These are phyloP conservation scores for Tyto alba DNA, from an alignment of 2,113 vertebrate species.

Conservation along the genomic window DNA sequence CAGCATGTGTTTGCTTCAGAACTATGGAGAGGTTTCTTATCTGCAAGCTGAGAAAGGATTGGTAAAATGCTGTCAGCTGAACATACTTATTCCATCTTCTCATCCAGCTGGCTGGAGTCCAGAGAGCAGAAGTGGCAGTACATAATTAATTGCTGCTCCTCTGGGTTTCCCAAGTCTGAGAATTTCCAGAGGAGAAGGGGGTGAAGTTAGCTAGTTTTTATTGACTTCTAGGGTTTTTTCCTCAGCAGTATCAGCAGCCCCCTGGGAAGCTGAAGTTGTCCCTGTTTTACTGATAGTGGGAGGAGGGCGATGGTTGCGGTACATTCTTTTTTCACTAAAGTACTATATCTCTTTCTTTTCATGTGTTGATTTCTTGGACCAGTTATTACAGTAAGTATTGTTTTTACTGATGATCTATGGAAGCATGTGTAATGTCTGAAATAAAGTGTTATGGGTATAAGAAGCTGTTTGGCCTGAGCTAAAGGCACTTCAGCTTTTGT, in stretches of 20 bases:
- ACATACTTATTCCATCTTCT: slow-evolving; percentile 21
- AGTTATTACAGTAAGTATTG: slow-evolving; percentile 84
- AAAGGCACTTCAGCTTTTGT: not conserved
- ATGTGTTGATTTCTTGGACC: slow-evolving; percentile 66
- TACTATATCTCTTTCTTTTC: slow-evolving; percentile 69
- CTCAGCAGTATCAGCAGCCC: not conserved
- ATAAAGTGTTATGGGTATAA: not conserved
- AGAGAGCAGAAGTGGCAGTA: not conserved
- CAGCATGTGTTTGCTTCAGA: not conserved
- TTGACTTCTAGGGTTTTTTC: not conserved
- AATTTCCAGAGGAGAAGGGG: not conserved
- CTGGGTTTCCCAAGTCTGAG: slow-evolving; percentile 16
- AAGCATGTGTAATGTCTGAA: not conserved
- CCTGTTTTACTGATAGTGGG: not conserved
- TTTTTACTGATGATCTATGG: not conserved
- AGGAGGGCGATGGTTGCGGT: not conserved
- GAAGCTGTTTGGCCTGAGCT: not conserved
- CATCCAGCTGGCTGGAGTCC: slow-evolving; percentile 7
- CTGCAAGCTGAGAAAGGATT: slow-evolving; percentile 28
- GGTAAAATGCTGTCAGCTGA: slow-evolving; percentile 24
- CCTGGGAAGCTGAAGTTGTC: not conserved
- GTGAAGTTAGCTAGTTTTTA: not conserved
- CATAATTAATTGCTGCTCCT: slow-evolving; percentile 56
- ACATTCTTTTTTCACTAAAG: slow-evolving; percentile 44
- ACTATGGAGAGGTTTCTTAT: not conserved